phyloP scores from a whole-genome alignment of 2,888 invertebrate species.

The Pardosa pseudoannulata region DNA sequence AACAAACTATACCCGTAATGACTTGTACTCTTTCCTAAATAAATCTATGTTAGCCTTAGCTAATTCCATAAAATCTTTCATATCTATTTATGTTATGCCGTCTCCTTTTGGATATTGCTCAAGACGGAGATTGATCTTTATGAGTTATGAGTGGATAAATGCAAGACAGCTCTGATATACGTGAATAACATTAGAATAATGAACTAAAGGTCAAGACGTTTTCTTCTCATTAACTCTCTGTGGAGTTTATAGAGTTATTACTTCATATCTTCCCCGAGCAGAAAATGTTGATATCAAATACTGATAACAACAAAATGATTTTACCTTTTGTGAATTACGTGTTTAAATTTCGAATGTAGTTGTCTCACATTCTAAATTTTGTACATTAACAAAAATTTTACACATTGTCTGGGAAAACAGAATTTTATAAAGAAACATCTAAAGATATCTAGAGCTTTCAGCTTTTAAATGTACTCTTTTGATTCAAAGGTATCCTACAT shows the following conservation, averaged over 20 bases:
- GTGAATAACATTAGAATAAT: neutral
- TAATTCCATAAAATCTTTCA: conserved; percentile 1
- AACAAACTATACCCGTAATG: neutral
- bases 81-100: neutral
- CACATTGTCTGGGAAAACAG: no score
- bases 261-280: no score
- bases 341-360: no score
- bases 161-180: neutral
- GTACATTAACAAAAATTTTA: no score
- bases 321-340: no score
- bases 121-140: neutral
- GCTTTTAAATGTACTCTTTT: no score
- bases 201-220: neutral
- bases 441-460: no score
- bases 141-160: neutral
- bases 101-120: neutral
- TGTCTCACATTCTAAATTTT: no score
- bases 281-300: no score
- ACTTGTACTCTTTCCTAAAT: neutral
- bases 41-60: conserved; percentile 1
- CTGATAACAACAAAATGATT: no score
- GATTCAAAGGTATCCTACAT: no score
- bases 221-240: neutral
- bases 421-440: no score
- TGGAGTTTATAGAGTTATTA: neutral